These are phyloP conservation scores for Oncorhynchus nerka DNA, from an alignment of 2,113 vertebrate genomes.

Conservation along the genomic window DNA sequence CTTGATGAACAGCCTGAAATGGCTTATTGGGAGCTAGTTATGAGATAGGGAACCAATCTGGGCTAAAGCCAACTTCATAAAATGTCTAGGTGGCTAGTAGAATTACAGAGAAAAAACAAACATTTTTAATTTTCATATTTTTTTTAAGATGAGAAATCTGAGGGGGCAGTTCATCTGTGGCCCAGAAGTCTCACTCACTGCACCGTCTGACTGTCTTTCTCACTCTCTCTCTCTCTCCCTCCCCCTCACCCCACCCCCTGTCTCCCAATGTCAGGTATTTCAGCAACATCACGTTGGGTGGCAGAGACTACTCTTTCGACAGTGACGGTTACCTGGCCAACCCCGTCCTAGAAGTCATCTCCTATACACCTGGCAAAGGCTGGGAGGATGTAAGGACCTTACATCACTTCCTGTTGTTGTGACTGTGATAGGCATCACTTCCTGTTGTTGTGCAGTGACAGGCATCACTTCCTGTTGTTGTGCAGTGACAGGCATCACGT, in stretches of 20 bases:
- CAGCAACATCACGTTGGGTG: conserved; percentile 90
- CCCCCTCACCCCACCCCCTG: background rate
- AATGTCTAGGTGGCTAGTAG: too few relatives aligned
- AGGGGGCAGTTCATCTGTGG: too few relatives aligned
- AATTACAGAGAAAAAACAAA: too few relatives aligned
- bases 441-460: conserved; percentile 9
- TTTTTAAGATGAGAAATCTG: too few relatives aligned
- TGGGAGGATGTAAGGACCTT: conserved; percentile 91
- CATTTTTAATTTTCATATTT: too few relatives aligned
- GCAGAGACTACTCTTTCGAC: conserved; percentile 91
- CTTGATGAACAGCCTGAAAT: too few relatives aligned
- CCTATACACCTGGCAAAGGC: conserved; percentile 84
- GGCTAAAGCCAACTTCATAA: too few relatives aligned
- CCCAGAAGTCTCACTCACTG: too few relatives aligned
- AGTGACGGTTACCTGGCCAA: conserved; percentile 90
- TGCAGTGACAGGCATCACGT: conserved; percentile 1
- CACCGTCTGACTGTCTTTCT: background rate
- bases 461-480: conserved; percentile 1
- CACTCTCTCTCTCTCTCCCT: background rate
- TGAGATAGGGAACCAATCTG: too few relatives aligned
- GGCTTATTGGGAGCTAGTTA: too few relatives aligned
- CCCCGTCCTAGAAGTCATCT: conserved; percentile 90
- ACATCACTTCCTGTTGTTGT: conserved; percentile 10
- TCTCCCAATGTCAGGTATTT: conserved; percentile 80
- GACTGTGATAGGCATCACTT: conserved; percentile 9